Conservation (phyloP, 1,140 invertebrate species). For the Heliconius congener region DNA sequence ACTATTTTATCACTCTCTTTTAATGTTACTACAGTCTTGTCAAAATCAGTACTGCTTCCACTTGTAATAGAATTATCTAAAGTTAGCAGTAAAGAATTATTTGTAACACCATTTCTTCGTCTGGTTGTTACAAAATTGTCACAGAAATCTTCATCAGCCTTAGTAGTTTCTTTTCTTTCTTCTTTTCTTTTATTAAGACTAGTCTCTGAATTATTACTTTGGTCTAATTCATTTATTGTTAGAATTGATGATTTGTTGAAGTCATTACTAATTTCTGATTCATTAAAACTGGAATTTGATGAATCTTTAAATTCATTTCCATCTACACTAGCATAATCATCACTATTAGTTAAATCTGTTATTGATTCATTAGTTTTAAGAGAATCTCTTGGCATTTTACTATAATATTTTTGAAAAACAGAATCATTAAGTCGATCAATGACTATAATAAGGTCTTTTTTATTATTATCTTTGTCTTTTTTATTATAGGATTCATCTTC, state of each 20-base stretch:
- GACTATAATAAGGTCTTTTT: constrained; percentile 48
- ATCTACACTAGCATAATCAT: constrained; percentile 29
- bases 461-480: constrained; percentile 16
- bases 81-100: constrained; percentile 55
- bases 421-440: constrained; percentile 58
- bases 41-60: constrained; percentile 45
- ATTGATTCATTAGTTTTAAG: constrained; percentile 29
- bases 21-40: constrained; percentile 52
- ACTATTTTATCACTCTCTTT: not conserved
- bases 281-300: not conserved
- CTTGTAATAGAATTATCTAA: constrained; percentile 50
- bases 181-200: not conserved
- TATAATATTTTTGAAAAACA: constrained; percentile 56
- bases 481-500: constrained; percentile 43
- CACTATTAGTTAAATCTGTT: constrained; percentile 20
- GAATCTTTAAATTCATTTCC: constrained; percentile 14
- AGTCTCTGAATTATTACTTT: not conserved
- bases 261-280: not conserved
- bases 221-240: not conserved
- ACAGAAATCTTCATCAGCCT: constrained; percentile 33
- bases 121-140: constrained; percentile 67
- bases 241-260: not conserved
- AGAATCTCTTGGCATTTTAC: constrained; percentile 38
- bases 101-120: constrained; percentile 55
- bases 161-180: constrained; percentile 16